Evolutionary conservation across 2,113 vertebrate genomes (phyloP).

Genomic region (Garra rufa): DNA sequence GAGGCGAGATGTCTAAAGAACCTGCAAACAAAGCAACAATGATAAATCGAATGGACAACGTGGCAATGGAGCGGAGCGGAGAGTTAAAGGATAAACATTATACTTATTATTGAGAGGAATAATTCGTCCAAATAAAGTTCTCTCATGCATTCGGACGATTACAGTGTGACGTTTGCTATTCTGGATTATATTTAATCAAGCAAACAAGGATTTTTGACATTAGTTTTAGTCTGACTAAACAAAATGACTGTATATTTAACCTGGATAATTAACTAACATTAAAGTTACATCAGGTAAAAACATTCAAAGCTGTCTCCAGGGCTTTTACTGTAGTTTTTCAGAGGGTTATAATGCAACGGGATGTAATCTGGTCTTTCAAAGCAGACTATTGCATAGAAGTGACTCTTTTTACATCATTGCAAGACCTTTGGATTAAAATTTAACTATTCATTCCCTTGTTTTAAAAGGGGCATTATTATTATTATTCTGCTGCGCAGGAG

Average conservation of each 20-base stretch:
- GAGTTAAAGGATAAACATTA: constrained; percentile 23
- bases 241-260: neutral
- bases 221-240: neutral
- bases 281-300: neutral
- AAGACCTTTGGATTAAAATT: neutral
- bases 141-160: neutral
- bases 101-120: constrained; percentile 26
- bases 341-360: neutral
- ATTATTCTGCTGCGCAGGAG: neutral
- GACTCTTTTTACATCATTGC: neutral
- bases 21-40: constrained; percentile 61
- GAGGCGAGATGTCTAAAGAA: constrained; percentile 23
- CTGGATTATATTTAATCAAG: neutral
- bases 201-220: neutral
- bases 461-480: neutral
- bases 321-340: neutral
- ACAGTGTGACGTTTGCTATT: neutral
- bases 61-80: constrained; percentile 55
- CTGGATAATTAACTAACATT: neutral
- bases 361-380: neutral
- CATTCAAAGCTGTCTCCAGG: no score
- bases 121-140: constrained; percentile 1
- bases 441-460: neutral
- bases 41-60: constrained; percentile 42
- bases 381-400: neutral